Conservation (phyloP, 2,888 invertebrate genomes). For the Scotopteryx bipunctaria region DNA sequence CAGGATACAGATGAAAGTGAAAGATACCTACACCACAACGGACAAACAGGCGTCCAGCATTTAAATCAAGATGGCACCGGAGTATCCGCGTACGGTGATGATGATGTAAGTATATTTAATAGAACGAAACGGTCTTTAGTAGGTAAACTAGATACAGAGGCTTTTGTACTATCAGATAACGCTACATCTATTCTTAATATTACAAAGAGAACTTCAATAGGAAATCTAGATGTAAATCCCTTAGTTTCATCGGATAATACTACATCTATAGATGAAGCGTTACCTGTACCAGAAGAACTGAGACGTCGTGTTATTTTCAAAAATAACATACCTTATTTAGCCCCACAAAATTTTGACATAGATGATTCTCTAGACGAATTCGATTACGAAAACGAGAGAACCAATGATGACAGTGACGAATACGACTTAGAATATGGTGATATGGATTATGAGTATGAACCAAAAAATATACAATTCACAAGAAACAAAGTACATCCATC, state of each 20-base stretch:
- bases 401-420: slow-evolving; percentile 40
- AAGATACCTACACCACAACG: slow-evolving; percentile 61
- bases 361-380: slow-evolving; percentile 39
- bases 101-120: slow-evolving; percentile 68
- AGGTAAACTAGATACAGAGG: slow-evolving; percentile 54
- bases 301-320: slow-evolving; percentile 38
- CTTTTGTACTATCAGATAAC: slow-evolving; percentile 50
- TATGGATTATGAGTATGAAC: slow-evolving; percentile 45
- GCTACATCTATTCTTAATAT: slow-evolving; percentile 10
- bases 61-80: slow-evolving; percentile 67
- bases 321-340: slow-evolving; percentile 17
- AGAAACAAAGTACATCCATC: slow-evolving; percentile 14
- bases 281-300: slow-evolving; percentile 50
- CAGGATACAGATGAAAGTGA: slow-evolving; percentile 48
- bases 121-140: slow-evolving; percentile 42
- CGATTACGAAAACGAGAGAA: slow-evolving; percentile 34
- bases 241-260: slow-evolving; percentile 38
- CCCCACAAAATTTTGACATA: slow-evolving; percentile 11
- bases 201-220: neutral
- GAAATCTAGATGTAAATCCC: neutral
- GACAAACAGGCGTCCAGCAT: slow-evolving; percentile 64
- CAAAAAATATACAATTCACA: slow-evolving; percentile 23
- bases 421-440: slow-evolving; percentile 51
- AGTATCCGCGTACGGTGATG: slow-evolving; percentile 67
- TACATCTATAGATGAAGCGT: slow-evolving; percentile 36